A percentile compares a stretch with the other conserved stretches of the same genome.
phyloP scores from a whole-genome alignment of 2,113 vertebrate genomes.

The Rattus norvegicus region GRCr8 NC_086032.1:104615501-104616000 shows the following conservation, averaged over 20 bases:
- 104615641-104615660: background rate
- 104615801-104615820: background rate
- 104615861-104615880: too few relatives aligned
- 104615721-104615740: background rate
- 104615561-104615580: background rate
- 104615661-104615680: background rate
- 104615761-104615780: conserved; percentile 11
- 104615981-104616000: too few relatives aligned
- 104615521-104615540: background rate
- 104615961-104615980: too few relatives aligned
- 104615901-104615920: too few relatives aligned
- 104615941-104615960: too few relatives aligned
- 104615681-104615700: background rate
- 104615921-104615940: too few relatives aligned
- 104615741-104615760: background rate
- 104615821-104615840: background rate
- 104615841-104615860: too few relatives aligned
- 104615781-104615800: background rate
- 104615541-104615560: background rate
- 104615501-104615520: background rate
- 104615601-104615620: background rate
- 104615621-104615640: background rate
- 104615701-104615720: conserved; percentile 6
- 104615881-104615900: too few relatives aligned
- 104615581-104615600: background rate